Evolutionary conservation across 2,797 vertebrate genomes (phyloP).

Genomic region (Coregonus suidteri): DNA sequence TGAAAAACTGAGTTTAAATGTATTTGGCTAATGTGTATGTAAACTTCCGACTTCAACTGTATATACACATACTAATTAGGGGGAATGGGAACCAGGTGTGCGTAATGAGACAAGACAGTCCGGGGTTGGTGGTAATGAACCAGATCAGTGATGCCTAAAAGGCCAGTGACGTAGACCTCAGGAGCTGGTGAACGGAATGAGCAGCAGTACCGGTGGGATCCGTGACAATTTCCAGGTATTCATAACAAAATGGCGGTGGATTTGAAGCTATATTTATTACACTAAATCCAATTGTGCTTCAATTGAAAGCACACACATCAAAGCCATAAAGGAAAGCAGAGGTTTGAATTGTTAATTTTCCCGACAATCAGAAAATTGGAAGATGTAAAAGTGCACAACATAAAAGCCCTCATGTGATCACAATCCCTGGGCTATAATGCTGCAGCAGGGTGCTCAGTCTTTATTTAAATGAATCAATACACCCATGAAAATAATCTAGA

Average conservation of each 20-base stretch:
- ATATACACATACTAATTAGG: no score
- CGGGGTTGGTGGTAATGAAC: no score
- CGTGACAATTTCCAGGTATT: conserved; percentile 24
- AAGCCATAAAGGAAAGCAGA: conserved; percentile 13
- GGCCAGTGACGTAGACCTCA: no score
- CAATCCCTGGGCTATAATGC: conserved; percentile 31
- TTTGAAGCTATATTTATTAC: conserved; percentile 15
- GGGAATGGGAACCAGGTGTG: no score
- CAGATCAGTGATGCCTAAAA: no score
- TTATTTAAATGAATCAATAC: conserved; percentile 50
- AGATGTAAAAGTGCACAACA: conserved; percentile 14
- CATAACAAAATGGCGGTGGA: conserved; percentile 12
- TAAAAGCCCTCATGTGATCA: conserved; percentile 22
- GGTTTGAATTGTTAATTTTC: conserved; percentile 25
- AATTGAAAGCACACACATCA: conserved; percentile 24
- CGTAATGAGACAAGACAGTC: no score
- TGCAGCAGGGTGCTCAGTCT: conserved; percentile 29
- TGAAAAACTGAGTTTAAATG: no score
- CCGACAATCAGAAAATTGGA: conserved; percentile 11
- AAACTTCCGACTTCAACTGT: no score
- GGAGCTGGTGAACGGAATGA: no score
- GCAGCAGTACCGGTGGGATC: no score
- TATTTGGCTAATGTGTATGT: no score
- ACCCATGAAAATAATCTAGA: conserved; percentile 31
- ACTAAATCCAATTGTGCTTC: conserved; percentile 27